These are phyloP conservation scores for Penaeus monodon DNA, from an alignment of 2,888 invertebrate genomes.

Conservation along the genomic window DNA sequence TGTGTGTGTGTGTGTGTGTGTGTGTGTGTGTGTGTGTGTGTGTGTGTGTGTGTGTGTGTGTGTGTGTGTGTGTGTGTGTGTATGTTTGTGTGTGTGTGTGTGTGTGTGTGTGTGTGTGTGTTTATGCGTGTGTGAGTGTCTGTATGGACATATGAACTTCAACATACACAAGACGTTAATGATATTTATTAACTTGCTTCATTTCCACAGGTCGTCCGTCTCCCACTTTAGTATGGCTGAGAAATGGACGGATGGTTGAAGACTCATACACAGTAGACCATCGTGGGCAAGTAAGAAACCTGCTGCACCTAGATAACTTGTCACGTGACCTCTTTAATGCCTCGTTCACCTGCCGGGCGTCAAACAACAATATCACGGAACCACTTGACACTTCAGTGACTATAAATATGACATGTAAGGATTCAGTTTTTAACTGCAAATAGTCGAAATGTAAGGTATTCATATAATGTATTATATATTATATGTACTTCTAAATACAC, in stretches of 20 bases:
- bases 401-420: constrained; percentile 82
- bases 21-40: background rate
- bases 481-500: too few species aligned
- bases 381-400: constrained; percentile 73
- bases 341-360: constrained; percentile 88
- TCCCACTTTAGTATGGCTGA: constrained; percentile 58
- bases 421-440: too few species aligned
- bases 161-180: too few species aligned
- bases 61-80: constrained; percentile 3
- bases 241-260: constrained; percentile 51
- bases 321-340: constrained; percentile 84
- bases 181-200: background rate
- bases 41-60: constrained; percentile 2
- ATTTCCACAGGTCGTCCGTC: constrained; percentile 46
- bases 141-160: too few species aligned
- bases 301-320: constrained; percentile 71
- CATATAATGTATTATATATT: too few species aligned
- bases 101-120: too few species aligned
- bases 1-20: too few species aligned
- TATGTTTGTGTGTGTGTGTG: too few species aligned
- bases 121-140: too few species aligned
- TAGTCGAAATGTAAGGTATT: too few species aligned
- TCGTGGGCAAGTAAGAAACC: constrained; percentile 57
- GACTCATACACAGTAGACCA: constrained; percentile 60
- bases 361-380: constrained; percentile 80